Percentiles rank a stretch among this genome's conserved stretches.
These are phyloP conservation scores for Chelidonichthys spinosus DNA, from an alignment of 2,797 vertebrate species.

Conservation along the genomic window DNA sequence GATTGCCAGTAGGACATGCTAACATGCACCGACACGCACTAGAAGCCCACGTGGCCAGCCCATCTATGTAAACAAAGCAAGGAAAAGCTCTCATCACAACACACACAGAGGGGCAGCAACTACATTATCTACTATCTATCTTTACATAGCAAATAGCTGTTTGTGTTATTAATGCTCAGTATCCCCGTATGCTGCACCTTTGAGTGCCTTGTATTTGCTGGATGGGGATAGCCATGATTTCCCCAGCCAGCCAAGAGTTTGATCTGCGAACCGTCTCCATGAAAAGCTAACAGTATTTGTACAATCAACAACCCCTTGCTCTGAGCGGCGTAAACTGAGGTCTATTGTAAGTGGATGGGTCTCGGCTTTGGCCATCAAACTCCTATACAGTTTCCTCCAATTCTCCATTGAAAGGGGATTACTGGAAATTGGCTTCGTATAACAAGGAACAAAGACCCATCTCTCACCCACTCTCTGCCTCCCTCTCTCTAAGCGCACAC, in stretches of 20 bases:
- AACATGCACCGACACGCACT: no score
- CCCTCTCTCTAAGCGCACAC: not conserved
- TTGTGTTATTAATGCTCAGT: not conserved
- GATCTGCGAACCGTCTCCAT: conserved; percentile 42
- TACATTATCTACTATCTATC: not conserved
- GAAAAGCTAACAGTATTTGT: conserved; percentile 55
- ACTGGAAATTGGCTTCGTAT: conserved; percentile 70
- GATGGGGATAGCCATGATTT: conserved; percentile 17
- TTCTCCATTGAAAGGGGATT: conserved; percentile 73
- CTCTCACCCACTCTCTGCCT: conserved; percentile 7
- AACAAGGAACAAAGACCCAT: conserved; percentile 61
- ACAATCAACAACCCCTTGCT: conserved; percentile 57
- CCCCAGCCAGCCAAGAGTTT: conserved; percentile 25
- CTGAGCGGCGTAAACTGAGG: conserved; percentile 47
- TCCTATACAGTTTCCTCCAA: conserved; percentile 54
- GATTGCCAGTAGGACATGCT: no score
- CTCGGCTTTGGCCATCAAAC: conserved; percentile 60
- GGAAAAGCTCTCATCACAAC: not conserved
- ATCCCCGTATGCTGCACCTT: not conserved
- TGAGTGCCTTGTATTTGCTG: conserved; percentile 2
- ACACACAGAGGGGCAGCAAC: no score
- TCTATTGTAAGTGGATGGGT: conserved; percentile 63
- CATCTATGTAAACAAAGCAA: not conserved
- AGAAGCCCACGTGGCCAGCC: no score
- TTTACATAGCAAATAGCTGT: not conserved